These are phyloP conservation scores for Nezara viridula DNA, from an alignment of 2,888 invertebrate genomes.

Conservation along the genomic window DNA sequence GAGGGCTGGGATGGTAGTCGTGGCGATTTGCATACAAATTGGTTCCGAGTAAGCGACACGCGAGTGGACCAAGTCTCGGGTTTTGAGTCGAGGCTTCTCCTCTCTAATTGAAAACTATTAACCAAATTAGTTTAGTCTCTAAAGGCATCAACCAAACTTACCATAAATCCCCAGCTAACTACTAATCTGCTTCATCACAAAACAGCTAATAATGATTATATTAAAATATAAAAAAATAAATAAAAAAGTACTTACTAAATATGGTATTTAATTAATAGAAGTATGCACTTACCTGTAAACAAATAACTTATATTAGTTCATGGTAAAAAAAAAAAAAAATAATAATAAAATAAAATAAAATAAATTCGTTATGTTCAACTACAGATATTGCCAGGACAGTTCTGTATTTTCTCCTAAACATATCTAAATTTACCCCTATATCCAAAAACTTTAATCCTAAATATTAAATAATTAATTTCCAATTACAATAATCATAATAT, in stretches of 20 bases:
- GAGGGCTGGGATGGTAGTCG: background rate
- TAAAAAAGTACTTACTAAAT: background rate
- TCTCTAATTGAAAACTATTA: constrained; percentile 18
- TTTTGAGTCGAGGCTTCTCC: background rate
- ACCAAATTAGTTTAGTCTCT: background rate
- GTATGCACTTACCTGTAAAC: constrained; percentile 39
- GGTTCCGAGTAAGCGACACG: background rate
- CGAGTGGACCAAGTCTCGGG: background rate
- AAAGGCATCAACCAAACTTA: background rate
- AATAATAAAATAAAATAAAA: background rate
- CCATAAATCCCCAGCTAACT: background rate
- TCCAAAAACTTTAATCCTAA: no score
- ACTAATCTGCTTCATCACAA: background rate
- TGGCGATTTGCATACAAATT: constrained; percentile 30
- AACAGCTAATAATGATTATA: no score
- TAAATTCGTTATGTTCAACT: no score
- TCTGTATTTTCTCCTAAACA: no score
- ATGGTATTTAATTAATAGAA: background rate
- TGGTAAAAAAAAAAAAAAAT: background rate
- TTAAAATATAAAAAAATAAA: background rate
- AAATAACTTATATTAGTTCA: background rate
- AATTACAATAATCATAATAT: no score
- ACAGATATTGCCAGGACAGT: no score
- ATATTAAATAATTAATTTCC: no score
- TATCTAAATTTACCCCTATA: no score